phyloP scores from a whole-genome alignment of 2,888 invertebrate genomes.

The Microctonus aethiopoides region DNA sequence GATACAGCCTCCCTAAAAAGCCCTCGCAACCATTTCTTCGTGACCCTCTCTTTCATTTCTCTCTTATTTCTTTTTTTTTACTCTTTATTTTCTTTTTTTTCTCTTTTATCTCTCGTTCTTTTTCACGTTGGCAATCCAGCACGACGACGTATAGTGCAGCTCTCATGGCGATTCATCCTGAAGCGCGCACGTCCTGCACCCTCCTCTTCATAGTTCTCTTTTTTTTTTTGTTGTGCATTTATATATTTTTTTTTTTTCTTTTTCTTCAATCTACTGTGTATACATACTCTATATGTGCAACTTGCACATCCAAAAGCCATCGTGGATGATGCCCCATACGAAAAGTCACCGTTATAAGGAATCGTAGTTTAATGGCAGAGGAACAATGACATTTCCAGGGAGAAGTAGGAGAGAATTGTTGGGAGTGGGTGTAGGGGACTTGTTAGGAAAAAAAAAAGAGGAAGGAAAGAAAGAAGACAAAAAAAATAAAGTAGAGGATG shows the following conservation, averaged over 20 bases:
- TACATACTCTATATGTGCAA: too few relatives aligned
- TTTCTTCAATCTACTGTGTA: not conserved
- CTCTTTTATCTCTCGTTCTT: constrained; percentile 15
- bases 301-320: too few relatives aligned
- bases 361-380: constrained; percentile 26
- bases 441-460: too few relatives aligned
- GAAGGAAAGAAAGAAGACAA: constrained; percentile 23
- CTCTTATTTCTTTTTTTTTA: not conserved
- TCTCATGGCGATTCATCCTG: constrained; percentile 23
- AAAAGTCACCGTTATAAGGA: constrained; percentile 22
- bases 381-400: constrained; percentile 32
- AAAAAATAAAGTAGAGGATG: too few relatives aligned
- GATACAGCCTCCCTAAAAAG: not conserved
- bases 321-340: too few relatives aligned
- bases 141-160: constrained; percentile 13
- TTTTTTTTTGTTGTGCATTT: not conserved
- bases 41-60: not conserved
- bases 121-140: constrained; percentile 7
- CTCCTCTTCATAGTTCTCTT: not conserved
- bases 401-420: too few relatives aligned
- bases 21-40: not conserved
- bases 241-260: too few relatives aligned
- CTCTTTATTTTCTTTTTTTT: not conserved
- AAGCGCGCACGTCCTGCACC: not conserved
- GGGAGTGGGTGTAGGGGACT: too few relatives aligned